A percentile compares a stretch with the other conserved stretches of the same genome.
phyloP scores from a whole-genome alignment of 1,140 invertebrate species.

The Drosophila punjabiensis region DNA sequence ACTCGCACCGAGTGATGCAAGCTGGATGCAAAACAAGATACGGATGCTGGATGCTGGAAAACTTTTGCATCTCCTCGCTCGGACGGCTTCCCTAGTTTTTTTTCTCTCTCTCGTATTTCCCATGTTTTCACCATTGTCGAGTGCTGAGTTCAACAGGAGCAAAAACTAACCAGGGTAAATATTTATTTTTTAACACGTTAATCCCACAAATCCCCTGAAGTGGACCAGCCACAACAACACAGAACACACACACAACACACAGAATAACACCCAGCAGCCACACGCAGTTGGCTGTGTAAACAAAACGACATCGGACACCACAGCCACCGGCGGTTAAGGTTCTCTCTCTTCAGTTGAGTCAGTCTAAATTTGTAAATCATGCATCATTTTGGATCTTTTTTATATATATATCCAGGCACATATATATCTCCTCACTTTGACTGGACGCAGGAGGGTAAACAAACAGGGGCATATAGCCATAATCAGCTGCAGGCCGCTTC shows the following conservation, averaged over 20 bases:
- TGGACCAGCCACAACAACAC: constrained; percentile 61
- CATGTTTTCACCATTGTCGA: constrained; percentile 69
- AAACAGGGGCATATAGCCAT: constrained; percentile 64
- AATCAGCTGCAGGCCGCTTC: constrained; percentile 69
- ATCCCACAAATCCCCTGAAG: constrained; percentile 80
- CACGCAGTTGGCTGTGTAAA: constrained; percentile 76
- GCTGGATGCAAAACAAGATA: constrained; percentile 52
- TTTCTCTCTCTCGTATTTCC: constrained; percentile 3
- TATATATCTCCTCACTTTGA: constrained; percentile 29
- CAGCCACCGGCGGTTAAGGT: constrained; percentile 58
- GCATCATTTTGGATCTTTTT: constrained; percentile 34
- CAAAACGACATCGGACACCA: constrained; percentile 59
- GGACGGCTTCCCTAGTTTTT: constrained; percentile 18
- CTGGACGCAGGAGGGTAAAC: constrained; percentile 79
- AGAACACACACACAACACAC: constrained; percentile 27
- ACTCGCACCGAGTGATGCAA: constrained; percentile 25
- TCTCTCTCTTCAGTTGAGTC: constrained; percentile 25
- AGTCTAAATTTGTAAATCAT: constrained; percentile 68
- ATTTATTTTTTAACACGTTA: constrained; percentile 84
- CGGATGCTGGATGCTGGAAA: constrained; percentile 46
- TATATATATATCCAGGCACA: background rate
- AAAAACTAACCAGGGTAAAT: constrained; percentile 81
- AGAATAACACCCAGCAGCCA: constrained; percentile 50
- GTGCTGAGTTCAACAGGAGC: constrained; percentile 69
- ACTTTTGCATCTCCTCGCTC: constrained; percentile 48